Evolutionary conservation across 37 sponge, comb jelly and placozoan species (phyloP).

Genomic region (Agelas oroides): DNA sequence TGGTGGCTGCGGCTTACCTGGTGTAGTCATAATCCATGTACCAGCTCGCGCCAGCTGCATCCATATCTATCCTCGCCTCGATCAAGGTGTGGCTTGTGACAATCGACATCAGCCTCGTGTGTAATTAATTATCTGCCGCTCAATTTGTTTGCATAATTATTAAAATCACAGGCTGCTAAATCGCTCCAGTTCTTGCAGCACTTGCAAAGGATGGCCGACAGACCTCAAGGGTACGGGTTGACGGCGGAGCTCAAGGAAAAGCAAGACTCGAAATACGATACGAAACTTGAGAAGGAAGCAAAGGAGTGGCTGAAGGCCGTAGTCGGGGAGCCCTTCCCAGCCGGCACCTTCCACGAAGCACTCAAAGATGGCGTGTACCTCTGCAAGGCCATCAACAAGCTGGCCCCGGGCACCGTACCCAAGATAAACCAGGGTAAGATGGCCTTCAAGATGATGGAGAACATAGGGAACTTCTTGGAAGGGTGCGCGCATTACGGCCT

Average conservation of each 20-base stretch:
- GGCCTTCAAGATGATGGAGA: slow-evolving; percentile 99
- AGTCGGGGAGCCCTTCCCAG: slow-evolving; percentile 70
- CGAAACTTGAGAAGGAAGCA: slow-evolving; percentile 67
- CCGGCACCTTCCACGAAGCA: slow-evolving; percentile 54
- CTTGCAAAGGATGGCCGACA: slow-evolving; percentile 56
- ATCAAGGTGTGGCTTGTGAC: no score
- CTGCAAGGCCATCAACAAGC: slow-evolving; percentile 84
- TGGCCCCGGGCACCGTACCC: slow-evolving; percentile 78
- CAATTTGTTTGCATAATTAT: no score
- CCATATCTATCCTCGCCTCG: no score
- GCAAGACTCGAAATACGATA: slow-evolving; percentile 73
- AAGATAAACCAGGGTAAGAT: slow-evolving; percentile 84
- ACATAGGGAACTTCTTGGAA: slow-evolving; percentile 87
- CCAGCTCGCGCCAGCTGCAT: no score
- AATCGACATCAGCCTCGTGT: no score
- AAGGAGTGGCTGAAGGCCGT: slow-evolving; percentile 82
- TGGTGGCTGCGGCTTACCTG: no score
- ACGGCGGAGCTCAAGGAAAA: slow-evolving; percentile 82
- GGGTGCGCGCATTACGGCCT: slow-evolving; percentile 76
- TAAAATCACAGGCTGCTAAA: background rate
- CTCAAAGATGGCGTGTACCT: slow-evolving; percentile 82
- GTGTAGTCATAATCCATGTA: no score
- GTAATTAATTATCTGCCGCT: no score
- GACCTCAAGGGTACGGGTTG: slow-evolving; percentile 84
- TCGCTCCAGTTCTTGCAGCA: no score